Percentiles rank a stretch among this genome's conserved stretches.
Conservation (phyloP, 2,113 vertebrate genomes). For the Apistogramma diplotaenia region DNA sequence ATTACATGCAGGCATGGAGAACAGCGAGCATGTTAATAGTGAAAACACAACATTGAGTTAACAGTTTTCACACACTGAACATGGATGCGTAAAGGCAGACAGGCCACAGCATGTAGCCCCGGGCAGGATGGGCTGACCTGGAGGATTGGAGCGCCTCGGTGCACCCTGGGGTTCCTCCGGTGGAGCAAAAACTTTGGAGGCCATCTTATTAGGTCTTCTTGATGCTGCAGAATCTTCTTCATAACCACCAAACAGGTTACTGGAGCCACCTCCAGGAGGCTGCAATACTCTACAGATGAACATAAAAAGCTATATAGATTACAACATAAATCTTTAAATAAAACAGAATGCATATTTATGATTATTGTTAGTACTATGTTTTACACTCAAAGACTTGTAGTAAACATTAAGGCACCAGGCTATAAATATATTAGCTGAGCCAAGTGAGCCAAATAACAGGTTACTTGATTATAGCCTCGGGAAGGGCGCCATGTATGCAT, state of each 20-base stretch:
- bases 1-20: not conserved
- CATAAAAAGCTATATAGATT: not conserved
- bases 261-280: slow-evolving; percentile 88
- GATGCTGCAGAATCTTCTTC: slow-evolving; percentile 78
- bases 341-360: not conserved
- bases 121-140: slow-evolving; percentile 77
- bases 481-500: slow-evolving; percentile 18
- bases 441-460: slow-evolving; percentile 27
- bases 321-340: not conserved
- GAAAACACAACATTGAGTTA: slow-evolving; percentile 4
- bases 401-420: not conserved
- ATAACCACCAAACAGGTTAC: slow-evolving; percentile 82
- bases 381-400: not conserved
- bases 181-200: slow-evolving; percentile 87
- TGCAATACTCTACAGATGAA: slow-evolving; percentile 79
- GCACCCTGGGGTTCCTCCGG: slow-evolving; percentile 79
- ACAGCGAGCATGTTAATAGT: not conserved
- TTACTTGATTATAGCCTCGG: slow-evolving; percentile 19
- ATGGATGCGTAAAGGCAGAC: not conserved
- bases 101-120: not conserved
- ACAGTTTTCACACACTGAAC: slow-evolving; percentile 37
- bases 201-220: slow-evolving; percentile 84
- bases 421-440: not conserved
- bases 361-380: not conserved
- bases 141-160: slow-evolving; percentile 88